A percentile compares a stretch with the other conserved stretches of the same genome.
Evolutionary conservation across 2,888 invertebrate genomes (phyloP).

Genomic region (Teinopalpus imperialis): DNA sequence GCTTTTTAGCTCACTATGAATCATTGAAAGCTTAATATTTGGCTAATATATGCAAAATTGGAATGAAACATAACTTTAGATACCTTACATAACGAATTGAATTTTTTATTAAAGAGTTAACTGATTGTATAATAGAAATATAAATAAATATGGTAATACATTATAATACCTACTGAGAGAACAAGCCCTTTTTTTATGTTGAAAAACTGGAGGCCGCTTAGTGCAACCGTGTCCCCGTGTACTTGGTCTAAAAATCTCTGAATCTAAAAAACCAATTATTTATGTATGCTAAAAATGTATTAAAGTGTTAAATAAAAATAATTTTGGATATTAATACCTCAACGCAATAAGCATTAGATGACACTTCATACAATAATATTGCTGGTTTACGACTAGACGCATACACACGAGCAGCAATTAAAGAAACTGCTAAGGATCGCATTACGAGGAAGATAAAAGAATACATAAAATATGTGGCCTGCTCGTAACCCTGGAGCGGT

Average conservation of each 20-base stretch:
- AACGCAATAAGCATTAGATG: constrained; percentile 78
- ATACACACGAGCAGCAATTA: constrained; percentile 79
- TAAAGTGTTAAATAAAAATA: no score
- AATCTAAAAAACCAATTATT: constrained; percentile 59
- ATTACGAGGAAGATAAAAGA: constrained; percentile 84
- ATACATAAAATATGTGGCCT: constrained; percentile 83
- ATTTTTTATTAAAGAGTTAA: no score
- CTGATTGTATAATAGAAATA: no score
- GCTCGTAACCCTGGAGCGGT: constrained; percentile 63
- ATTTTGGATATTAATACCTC: constrained; percentile 73
- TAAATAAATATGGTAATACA: no score
- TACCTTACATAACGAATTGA: no score
- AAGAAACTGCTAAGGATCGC: constrained; percentile 81
- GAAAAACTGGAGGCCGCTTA: constrained; percentile 81
- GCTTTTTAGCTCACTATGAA: no score
- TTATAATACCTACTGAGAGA: constrained; percentile 65
- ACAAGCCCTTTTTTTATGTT: constrained; percentile 80
- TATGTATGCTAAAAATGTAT: neutral
- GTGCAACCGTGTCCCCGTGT: constrained; percentile 74
- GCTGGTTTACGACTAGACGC: constrained; percentile 79
- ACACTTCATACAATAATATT: constrained; percentile 80
- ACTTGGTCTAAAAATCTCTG: constrained; percentile 83
- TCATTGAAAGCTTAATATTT: no score
- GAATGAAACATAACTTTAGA: no score
- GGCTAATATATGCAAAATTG: no score